Base-by-base conservation (phyloP, 2,113 vertebrate species). In the Dromas ardeola region DNA sequence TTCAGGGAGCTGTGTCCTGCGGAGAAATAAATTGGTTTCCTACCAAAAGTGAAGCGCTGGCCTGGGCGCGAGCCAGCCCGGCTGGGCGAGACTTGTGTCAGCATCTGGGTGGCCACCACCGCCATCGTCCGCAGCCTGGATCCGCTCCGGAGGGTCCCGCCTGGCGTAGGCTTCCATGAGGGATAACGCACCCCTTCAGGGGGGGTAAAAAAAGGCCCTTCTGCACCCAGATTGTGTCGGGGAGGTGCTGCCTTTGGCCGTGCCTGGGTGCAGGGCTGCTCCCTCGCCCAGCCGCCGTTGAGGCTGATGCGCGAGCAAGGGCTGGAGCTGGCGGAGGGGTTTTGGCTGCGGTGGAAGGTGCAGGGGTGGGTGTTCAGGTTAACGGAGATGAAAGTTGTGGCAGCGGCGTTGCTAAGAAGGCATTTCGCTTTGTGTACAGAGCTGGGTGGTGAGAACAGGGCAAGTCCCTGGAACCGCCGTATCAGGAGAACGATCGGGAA, bases 161-260 rank as follows among this genome's bases (percentile, higher is more conserved):
- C 30, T 13, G 71, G n/a, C 9, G 0, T 17, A 12, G 52, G 58
- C 52, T 59, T 19, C 58, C n/a, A 3, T 7, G 5, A 23, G 43
- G 45, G 58, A 26, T 36, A 26, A 25, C 3, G 5, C 1, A 3
- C 10, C 3, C 9, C 26, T 34, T 25, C 13, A 6, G 36, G 36
- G 81, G 81, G 1, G 13, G 43, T 38, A 4, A 14, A 15, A 29
- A 27, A 25, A 12, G 32, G 15, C 42, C 2, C 14, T 65, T 36
- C 21, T 1, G 6, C 13, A 15, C 15, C 14, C 42, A 1, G 1
- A 2, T 3, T 4, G 47, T 10, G 63, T 13, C 1, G 2, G 15
- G 23, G 66, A 34, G 27, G 36, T 2, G 77, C 74, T 1, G 36
- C 1, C 17, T 18, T 18, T 5, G 76, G 22, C 11, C 3, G 15